Evolutionary conservation across 2,888 invertebrate species (phyloP).

Genomic region (Anoncus sp.): DNA sequence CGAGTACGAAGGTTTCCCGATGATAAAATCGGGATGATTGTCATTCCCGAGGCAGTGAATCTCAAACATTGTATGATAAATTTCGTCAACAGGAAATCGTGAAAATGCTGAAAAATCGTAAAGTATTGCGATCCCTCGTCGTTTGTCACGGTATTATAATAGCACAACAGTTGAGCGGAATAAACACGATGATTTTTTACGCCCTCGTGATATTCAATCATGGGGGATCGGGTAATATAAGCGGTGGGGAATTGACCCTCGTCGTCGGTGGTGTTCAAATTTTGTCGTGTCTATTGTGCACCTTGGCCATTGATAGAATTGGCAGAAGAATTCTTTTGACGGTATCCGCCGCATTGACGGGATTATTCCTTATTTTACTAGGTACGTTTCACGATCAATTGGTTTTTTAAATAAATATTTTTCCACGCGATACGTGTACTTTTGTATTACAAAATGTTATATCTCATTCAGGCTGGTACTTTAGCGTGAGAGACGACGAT

Average conservation of each 20-base stretch:
- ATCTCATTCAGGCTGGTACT: constrained; percentile 78
- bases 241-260: constrained; percentile 72
- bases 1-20: not conserved
- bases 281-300: constrained; percentile 72
- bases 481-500: constrained; percentile 69
- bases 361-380: constrained; percentile 73
- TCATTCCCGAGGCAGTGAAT: too few species aligned
- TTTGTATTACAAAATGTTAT: too few species aligned
- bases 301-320: constrained; percentile 69
- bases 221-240: constrained; percentile 73
- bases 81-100: constrained; percentile 55
- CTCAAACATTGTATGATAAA: too few species aligned
- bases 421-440: not conserved
- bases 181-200: constrained; percentile 75
- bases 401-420: not conserved
- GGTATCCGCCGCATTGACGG: constrained; percentile 74
- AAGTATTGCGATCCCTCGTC: constrained; percentile 69
- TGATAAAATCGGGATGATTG: not conserved
- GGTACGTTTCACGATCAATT: constrained; percentile 68
- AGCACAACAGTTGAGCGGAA: constrained; percentile 76
- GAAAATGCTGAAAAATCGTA: constrained; percentile 68
- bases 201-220: constrained; percentile 74
- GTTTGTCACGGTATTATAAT: constrained; percentile 71
- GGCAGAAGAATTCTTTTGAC: constrained; percentile 76
- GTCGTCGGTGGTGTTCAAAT: constrained; percentile 75